Evolutionary conservation across 2,888 invertebrate genomes (phyloP).

Genomic region (Drosophila neutralis): DNA sequence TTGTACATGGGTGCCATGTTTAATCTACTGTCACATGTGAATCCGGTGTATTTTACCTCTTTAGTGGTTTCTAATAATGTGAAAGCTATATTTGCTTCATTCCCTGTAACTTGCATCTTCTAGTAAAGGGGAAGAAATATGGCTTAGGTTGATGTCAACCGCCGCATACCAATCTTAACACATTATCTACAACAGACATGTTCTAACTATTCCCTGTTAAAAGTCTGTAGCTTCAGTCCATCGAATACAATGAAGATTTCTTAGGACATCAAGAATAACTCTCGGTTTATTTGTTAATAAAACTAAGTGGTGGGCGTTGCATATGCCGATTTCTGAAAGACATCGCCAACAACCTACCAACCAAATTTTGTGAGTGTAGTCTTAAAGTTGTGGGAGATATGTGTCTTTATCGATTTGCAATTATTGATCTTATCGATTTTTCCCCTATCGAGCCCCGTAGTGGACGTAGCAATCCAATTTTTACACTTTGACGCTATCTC

Average conservation of each 20-base stretch:
- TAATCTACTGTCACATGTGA: neutral
- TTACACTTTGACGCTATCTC: too few species aligned
- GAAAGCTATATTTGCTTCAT: neutral
- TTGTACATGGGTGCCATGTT: neutral
- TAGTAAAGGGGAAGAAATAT: neutral
- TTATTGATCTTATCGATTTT: too few species aligned
- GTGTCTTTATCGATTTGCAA: too few species aligned
- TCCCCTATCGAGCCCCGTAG: too few species aligned
- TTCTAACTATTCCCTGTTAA: neutral
- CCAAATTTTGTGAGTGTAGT: too few species aligned
- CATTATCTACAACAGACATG: neutral
- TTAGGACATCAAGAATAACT: neutral
- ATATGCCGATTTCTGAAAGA: too few species aligned
- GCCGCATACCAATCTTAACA: neutral
- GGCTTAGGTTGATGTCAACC: neutral
- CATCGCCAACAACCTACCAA: too few species aligned
- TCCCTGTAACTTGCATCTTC: neutral
- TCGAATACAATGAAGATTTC: neutral
- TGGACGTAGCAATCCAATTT: too few species aligned
- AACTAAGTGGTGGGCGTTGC: neutral
- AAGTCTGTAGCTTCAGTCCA: neutral
- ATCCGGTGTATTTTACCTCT: neutral
- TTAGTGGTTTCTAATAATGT: neutral
- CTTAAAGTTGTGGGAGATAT: too few species aligned
- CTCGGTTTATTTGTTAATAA: neutral